These are phyloP conservation scores for Noctua comes DNA, from an alignment of 2,888 invertebrate genomes.

Conservation along the genomic window DNA sequence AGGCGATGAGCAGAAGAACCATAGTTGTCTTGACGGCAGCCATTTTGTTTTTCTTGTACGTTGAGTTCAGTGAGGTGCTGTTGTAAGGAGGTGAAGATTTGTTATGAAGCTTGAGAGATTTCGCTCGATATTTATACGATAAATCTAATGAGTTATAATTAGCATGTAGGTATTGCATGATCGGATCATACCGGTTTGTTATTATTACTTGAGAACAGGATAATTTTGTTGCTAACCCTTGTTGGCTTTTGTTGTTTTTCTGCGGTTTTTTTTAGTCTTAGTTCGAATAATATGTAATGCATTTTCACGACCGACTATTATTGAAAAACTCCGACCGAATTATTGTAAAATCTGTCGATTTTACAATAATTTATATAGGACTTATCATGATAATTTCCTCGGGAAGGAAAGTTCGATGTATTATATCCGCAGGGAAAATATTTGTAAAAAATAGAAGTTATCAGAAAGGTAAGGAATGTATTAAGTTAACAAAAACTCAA, in stretches of 20 bases:
- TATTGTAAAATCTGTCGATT: neutral
- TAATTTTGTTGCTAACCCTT: conserved; percentile 15
- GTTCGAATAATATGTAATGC: neutral
- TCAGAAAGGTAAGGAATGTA: neutral
- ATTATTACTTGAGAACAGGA: conserved; percentile 14
- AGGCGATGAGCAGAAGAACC: conserved; percentile 40
- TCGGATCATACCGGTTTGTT: conserved; percentile 2
- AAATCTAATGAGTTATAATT: neutral
- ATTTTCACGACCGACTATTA: neutral
- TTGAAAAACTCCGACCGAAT: no score
- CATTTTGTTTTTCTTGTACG: conserved; percentile 26
- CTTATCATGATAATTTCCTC: neutral
- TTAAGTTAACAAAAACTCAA: neutral
- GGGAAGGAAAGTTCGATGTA: neutral
- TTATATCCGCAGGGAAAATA: neutral
- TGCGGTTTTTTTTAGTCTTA: neutral
- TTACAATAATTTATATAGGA: no score
- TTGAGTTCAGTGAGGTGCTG: neutral
- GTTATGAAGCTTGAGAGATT: conserved; percentile 27
- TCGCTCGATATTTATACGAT: conserved; percentile 34
- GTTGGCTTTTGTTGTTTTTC: neutral
- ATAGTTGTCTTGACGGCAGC: conserved; percentile 41
- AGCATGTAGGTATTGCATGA: conserved; percentile 1
- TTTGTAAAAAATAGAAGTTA: neutral
- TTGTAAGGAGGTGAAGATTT: conserved; percentile 33